phyloP scores from a whole-genome alignment of 2,113 vertebrate genomes.

The Irena cyanogastra region DNA sequence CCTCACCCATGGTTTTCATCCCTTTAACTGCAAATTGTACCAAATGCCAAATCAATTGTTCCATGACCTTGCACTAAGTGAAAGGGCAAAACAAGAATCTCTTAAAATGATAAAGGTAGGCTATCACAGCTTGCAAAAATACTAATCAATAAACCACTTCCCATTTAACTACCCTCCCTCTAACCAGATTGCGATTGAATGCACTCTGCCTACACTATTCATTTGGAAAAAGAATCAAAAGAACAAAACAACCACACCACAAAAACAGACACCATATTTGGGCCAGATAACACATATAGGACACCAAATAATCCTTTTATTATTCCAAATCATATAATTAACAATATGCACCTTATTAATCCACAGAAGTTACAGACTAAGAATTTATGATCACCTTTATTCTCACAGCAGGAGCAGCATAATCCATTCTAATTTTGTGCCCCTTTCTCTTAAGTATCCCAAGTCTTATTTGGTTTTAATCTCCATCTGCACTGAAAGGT shows the following conservation, averaged over 20 bases:
- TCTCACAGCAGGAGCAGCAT: neutral
- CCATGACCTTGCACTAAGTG: slow-evolving; percentile 30
- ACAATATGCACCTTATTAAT: neutral
- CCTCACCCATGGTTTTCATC: neutral
- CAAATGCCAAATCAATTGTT: slow-evolving; percentile 32
- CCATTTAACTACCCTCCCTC: neutral
- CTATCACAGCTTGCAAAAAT: neutral
- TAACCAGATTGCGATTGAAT: neutral
- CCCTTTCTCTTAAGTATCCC: neutral
- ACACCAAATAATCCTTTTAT: neutral
- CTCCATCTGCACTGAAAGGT: neutral
- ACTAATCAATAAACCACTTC: slow-evolving; percentile 38
- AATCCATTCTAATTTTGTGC: neutral
- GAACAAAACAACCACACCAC: fast-evolving
- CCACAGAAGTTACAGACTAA: neutral
- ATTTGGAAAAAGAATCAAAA: neutral
- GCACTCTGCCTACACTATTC: neutral
- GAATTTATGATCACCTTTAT: neutral
- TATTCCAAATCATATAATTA: neutral
- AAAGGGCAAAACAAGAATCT: slow-evolving; percentile 31
- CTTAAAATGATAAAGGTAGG: slow-evolving; percentile 21
- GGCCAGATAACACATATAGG: neutral
- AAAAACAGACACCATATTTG: too few relatives aligned
- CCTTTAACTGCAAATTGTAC: neutral
- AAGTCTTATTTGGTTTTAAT: neutral